These are phyloP conservation scores for Hypomecis atomaria DNA, from an alignment of 2,888 invertebrate species.

Conservation along the genomic window DNA sequence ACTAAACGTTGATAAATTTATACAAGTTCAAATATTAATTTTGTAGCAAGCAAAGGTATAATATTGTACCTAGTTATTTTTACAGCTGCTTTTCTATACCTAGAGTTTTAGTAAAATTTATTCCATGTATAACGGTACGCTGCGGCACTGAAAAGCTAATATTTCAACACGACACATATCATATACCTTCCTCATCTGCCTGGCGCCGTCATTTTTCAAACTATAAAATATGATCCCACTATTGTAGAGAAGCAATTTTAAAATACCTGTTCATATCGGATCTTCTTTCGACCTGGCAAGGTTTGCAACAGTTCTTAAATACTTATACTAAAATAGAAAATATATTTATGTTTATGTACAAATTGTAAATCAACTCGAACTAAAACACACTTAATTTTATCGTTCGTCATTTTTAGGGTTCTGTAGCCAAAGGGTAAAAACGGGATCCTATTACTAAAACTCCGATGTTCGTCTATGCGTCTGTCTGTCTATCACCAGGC, in stretches of 20 bases:
- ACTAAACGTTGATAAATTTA: too few species aligned
- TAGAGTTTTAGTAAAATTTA: background rate
- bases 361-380: too few species aligned
- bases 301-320: background rate
- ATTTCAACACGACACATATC: constrained; percentile 37
- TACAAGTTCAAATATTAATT: too few species aligned
- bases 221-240: constrained; percentile 39
- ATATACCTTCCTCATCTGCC: constrained; percentile 38
- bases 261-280: constrained; percentile 26
- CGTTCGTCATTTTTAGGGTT: background rate
- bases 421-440: too few species aligned
- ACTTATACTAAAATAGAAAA: too few species aligned
- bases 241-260: constrained; percentile 34
- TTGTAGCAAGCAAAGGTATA: background rate
- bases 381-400: background rate
- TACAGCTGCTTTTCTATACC: too few species aligned
- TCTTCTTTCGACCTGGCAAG: background rate
- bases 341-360: too few species aligned
- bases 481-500: too few species aligned
- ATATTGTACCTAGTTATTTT: too few species aligned
- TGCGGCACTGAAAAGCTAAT: constrained; percentile 31
- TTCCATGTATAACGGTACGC: constrained; percentile 14
- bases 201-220: constrained; percentile 39
- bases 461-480: too few species aligned
- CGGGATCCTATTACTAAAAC: too few species aligned